These are phyloP conservation scores for Drosophila pachea DNA, from an alignment of 1,140 invertebrate species.

Conservation along the genomic window DNA sequence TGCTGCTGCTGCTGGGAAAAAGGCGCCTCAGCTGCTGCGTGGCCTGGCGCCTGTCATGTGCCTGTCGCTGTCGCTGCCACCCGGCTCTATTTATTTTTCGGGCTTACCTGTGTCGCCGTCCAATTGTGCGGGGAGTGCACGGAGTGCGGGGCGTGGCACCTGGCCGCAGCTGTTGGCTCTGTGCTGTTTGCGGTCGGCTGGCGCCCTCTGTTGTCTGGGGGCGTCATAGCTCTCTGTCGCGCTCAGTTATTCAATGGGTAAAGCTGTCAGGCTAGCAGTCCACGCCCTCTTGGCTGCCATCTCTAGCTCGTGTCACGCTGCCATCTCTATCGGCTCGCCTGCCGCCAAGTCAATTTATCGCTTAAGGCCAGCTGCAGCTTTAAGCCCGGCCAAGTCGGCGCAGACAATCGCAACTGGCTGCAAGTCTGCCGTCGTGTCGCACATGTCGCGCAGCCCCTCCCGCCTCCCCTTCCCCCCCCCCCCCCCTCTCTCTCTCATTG, in stretches of 20 bases:
- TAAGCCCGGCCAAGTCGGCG: slow-evolving; percentile 13
- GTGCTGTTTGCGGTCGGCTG: slow-evolving; percentile 7
- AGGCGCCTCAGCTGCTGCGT: slow-evolving; percentile 37
- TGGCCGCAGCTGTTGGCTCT: slow-evolving; percentile 19
- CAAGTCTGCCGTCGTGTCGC: slow-evolving; percentile 6
- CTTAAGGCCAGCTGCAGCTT: slow-evolving; percentile 22
- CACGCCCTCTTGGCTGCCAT: too few relatives aligned
- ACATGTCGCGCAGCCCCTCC: not conserved
- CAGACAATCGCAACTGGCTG: slow-evolving; percentile 13
- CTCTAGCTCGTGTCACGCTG: not conserved
- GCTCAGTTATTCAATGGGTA: too few relatives aligned
- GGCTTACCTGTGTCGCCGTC: not conserved
- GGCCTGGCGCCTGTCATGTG: slow-evolving; percentile 41
- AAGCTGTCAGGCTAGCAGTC: too few relatives aligned
- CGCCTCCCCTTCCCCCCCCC: not conserved
- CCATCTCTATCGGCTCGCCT: not conserved
- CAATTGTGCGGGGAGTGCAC: slow-evolving; percentile 9
- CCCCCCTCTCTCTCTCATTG: slow-evolving; percentile 41
- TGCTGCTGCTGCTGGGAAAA: slow-evolving; percentile 9
- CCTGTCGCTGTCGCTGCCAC: slow-evolving; percentile 16
- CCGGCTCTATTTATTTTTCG: slow-evolving; percentile 1
- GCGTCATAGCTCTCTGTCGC: not conserved
- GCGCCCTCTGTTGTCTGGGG: slow-evolving; percentile 10
- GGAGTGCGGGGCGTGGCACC: not conserved
- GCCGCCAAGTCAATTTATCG: slow-evolving; percentile 26